Base-by-base conservation (phyloP, 2,113 vertebrate genomes). In the Onychorhynchus coronatus region DNA sequence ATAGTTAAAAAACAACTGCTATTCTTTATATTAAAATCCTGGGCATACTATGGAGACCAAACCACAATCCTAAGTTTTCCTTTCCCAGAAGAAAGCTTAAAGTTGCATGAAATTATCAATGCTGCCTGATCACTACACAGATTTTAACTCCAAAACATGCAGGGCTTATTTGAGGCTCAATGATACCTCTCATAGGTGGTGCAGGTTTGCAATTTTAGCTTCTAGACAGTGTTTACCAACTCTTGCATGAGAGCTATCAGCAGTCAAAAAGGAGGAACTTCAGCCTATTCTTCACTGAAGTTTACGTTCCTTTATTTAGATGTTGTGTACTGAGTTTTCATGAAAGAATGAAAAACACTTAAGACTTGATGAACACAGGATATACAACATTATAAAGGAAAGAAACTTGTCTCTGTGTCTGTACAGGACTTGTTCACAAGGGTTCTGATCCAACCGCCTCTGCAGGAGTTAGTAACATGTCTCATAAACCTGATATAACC, bases 1-100 rank as follows among this genome's bases (percentile, higher is more conserved):
- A 85, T 47, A 81, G 77, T 47, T 67, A 91, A 87, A 94, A 97
- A 25, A 7, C 65, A 95, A 52, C 70, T 95, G 85, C 85, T 93
- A 73, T 67, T 96, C 94, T 91, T 82, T 58, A 50, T 88, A 15
- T 56, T 94, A 24, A 91, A 89, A 89, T 89, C 66, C 52, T 85
- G 37, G 84, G 50, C 25, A 12, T 63, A 50, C 52, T 81, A 35
- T 35, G 24, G 61, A 91, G 42, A 61, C 61, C 73, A 81, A 87
- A 93, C 56, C 1, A 1, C 39, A 24, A 44, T 91, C 66, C 63
- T 59, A 74, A 75, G 80, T 68, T 91, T 94, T 89, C 18, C 24
- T 85, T 94, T 91, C 52, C 12, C 3, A 19, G 49, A 11, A 93
- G 68, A 74, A 85, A 80, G 18, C 23, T 66, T 71, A 67, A 84